Percentiles rank a stretch among this genome's conserved stretches.
These are phyloP conservation scores for Cistogaster globosa DNA, from an alignment of 2,888 invertebrate genomes.

Conservation along the genomic window DNA sequence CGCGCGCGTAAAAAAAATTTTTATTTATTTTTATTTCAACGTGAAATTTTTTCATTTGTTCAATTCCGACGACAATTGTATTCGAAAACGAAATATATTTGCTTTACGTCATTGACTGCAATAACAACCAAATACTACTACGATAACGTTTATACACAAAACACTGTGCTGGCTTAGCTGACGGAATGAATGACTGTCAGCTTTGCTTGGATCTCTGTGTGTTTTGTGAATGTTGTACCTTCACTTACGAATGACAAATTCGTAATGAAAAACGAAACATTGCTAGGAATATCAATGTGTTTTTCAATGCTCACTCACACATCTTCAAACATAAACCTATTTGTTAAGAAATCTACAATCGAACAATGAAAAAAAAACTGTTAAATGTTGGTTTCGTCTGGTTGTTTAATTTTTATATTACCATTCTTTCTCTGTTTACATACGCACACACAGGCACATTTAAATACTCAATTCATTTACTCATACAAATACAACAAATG, in stretches of 20 bases:
- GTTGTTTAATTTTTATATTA: constrained; percentile 49
- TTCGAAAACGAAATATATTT: constrained; percentile 44
- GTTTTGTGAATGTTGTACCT: constrained; percentile 78
- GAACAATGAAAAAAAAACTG: constrained; percentile 45
- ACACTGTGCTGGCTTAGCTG: constrained; percentile 17
- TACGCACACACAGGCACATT: constrained; percentile 27
- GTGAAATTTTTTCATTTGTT: constrained; percentile 43
- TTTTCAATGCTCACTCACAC: constrained; percentile 65
- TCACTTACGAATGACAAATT: constrained; percentile 82
- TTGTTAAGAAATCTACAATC: constrained; percentile 40
- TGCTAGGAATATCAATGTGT: constrained; percentile 71
- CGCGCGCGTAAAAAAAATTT: constrained; percentile 59
- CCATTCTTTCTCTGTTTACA: constrained; percentile 51
- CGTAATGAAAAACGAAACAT: constrained; percentile 78
- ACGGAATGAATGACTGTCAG: constrained; percentile 65
- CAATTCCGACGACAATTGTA: constrained; percentile 62
- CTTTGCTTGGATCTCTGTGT: constrained; percentile 71
- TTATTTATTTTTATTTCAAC: constrained; percentile 32
- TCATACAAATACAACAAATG: constrained; percentile 65
- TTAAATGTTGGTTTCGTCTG: constrained; percentile 68
- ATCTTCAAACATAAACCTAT: constrained; percentile 31
- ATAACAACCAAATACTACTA: constrained; percentile 47
- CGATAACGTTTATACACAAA: constrained; percentile 14
- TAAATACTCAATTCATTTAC: constrained; percentile 60
- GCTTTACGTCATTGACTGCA: constrained; percentile 48